A percentile compares a stretch with the other conserved stretches of the same genome.
Conservation (phyloP, 2,797 vertebrate species). For the Luscinia megarhynchos region DNA sequence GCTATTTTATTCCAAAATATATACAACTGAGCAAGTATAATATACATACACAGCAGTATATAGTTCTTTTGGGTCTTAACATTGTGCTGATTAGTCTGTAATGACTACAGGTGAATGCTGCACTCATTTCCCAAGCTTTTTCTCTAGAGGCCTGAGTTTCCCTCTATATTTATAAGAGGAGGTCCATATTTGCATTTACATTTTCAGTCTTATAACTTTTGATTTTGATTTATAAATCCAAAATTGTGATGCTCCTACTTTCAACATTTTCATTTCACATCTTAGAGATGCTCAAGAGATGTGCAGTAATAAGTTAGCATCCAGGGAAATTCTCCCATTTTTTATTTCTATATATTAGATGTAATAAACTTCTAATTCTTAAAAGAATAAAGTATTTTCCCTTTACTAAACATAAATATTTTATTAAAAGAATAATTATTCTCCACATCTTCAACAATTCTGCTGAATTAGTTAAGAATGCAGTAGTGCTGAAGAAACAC, state of each 20-base stretch:
- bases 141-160: neutral
- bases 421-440: neutral
- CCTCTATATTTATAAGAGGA: neutral
- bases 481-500: neutral
- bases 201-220: neutral
- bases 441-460: neutral
- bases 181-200: neutral
- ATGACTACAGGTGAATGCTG: slow-evolving; percentile 16
- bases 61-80: neutral
- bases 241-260: neutral
- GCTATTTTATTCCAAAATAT: slow-evolving; percentile 3
- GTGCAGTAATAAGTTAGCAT: neutral
- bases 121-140: neutral
- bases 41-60: neutral
- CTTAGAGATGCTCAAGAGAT: neutral
- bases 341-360: neutral
- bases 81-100: neutral
- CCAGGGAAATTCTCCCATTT: neutral
- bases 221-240: neutral
- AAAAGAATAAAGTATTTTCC: neutral
- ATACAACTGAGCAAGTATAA: neutral
- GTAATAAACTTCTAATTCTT: neutral
- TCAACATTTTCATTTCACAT: neutral
- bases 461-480: neutral
- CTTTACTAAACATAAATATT: neutral